phyloP scores from a whole-genome alignment of 1,140 invertebrate genomes.

The Eumeta japonica region DNA sequence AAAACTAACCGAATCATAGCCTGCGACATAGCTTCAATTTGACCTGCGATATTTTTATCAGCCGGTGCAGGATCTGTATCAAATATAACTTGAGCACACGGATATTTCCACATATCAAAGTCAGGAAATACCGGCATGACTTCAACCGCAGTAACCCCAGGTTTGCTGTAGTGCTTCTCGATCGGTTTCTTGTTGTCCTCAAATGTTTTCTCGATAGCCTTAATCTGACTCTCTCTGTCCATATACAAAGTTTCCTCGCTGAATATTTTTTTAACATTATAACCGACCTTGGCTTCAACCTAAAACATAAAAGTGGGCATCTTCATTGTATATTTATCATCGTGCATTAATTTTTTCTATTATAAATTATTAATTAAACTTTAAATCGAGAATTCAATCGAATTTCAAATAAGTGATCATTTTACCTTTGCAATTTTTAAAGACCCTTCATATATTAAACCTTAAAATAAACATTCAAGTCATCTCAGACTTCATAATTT shows the following conservation, averaged over 20 bases:
- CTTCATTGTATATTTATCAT: too few species aligned
- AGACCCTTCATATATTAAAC: too few species aligned
- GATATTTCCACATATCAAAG: conserved; percentile 95
- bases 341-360: too few species aligned
- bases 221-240: conserved; percentile 96
- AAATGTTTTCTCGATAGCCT: conserved; percentile 97
- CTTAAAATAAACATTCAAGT: too few species aligned
- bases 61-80: conserved; percentile 92
- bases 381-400: too few species aligned
- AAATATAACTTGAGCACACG: conserved; percentile 97
- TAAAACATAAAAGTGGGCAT: conserved; percentile 16
- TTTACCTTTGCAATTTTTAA: too few species aligned
- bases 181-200: conserved; percentile 84
- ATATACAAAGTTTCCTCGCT: conserved; percentile 95
- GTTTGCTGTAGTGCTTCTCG: conserved; percentile 92
- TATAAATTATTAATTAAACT: too few species aligned
- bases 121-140: conserved; percentile 87
- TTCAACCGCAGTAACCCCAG: conserved; percentile 90
- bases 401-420: too few species aligned
- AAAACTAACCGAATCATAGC: conserved; percentile 84
- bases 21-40: conserved; percentile 97
- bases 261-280: conserved; percentile 93
- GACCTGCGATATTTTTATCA: conserved; percentile 77
- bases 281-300: conserved; percentile 97
- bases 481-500: too few species aligned